Conservation (phyloP, 2,888 invertebrate species). For the Xylocampa areola region DNA sequence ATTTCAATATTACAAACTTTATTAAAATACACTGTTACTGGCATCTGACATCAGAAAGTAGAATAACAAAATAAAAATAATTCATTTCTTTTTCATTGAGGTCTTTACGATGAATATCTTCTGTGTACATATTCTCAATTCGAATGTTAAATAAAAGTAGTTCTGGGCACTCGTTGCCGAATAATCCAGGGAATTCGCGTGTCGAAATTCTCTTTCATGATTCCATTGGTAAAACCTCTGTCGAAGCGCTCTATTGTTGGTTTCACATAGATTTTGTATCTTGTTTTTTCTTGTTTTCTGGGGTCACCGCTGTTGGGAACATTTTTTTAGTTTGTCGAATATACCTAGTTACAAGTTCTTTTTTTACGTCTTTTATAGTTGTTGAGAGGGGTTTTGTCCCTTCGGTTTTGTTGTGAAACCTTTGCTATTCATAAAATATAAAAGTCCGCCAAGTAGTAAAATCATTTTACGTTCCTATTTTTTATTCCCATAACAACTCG, state of each 20-base stretch:
- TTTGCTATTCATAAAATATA: conserved; percentile 10
- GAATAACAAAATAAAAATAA: not conserved
- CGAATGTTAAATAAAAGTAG: conserved; percentile 35
- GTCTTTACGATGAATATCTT: conserved; percentile 2
- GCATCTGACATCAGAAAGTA: not conserved
- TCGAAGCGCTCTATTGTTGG: conserved; percentile 71
- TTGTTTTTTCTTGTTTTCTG: conserved; percentile 61
- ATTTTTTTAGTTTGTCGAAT: conserved; percentile 48
- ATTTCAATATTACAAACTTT: conserved; percentile 4
- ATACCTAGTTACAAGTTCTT: conserved; percentile 50
- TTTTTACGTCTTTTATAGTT: conserved; percentile 22
- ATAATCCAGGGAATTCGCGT: conserved; percentile 68
- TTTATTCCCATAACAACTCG: too few relatives aligned
- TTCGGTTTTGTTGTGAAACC: conserved; percentile 11
- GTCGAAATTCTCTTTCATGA: conserved; percentile 73
- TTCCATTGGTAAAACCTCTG: conserved; percentile 69
- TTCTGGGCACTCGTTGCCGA: conserved; percentile 62
- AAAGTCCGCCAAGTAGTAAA: not conserved
- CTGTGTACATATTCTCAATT: conserved; percentile 6
- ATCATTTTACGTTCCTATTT: not conserved
- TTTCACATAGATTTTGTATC: conserved; percentile 66
- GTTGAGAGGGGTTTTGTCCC: conserved; percentile 25
- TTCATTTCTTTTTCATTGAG: conserved; percentile 16
- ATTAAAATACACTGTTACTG: conserved; percentile 4
- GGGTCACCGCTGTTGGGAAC: conserved; percentile 57